phyloP scores from a whole-genome alignment of 2,797 vertebrate genomes.

The Neosilurus hyrtlii region DNA sequence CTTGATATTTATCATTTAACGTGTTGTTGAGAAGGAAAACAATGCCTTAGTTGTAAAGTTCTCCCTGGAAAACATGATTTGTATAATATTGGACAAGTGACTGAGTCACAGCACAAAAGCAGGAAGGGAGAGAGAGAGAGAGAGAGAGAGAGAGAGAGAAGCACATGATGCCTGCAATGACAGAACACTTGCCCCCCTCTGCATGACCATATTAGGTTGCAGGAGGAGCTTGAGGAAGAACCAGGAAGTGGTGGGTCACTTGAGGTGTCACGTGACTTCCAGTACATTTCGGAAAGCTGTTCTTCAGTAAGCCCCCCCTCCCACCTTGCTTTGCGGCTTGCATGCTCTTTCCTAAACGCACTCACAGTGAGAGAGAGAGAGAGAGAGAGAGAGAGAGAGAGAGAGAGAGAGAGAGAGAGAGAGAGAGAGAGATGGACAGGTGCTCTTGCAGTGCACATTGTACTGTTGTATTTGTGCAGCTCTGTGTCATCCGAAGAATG shows the following conservation, averaged over 20 bases:
- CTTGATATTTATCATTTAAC: background rate
- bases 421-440: too few relatives aligned
- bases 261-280: slow-evolving; percentile 68
- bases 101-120: slow-evolving; percentile 32
- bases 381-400: too few relatives aligned
- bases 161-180: slow-evolving; percentile 36
- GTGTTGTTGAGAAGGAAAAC: background rate
- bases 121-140: background rate
- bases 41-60: background rate
- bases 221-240: slow-evolving; percentile 48
- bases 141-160: slow-evolving; percentile 17
- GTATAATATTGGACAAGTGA: slow-evolving; percentile 27
- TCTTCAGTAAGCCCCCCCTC: slow-evolving; percentile 31
- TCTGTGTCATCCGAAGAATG: slow-evolving; percentile 35
- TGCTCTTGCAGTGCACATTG: background rate
- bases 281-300: slow-evolving; percentile 52
- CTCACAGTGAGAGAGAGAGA: background rate
- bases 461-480: slow-evolving; percentile 18
- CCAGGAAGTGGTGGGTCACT: slow-evolving; percentile 66
- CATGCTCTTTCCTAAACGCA: slow-evolving; percentile 11
- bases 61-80: slow-evolving; percentile 38
- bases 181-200: slow-evolving; percentile 25
- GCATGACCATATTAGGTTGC: slow-evolving; percentile 66
- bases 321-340: slow-evolving; percentile 23
- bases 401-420: too few relatives aligned